Evolutionary conservation across 2,797 vertebrate genomes (phyloP).

Genomic region (Hyperoplus immaculatus): DNA sequence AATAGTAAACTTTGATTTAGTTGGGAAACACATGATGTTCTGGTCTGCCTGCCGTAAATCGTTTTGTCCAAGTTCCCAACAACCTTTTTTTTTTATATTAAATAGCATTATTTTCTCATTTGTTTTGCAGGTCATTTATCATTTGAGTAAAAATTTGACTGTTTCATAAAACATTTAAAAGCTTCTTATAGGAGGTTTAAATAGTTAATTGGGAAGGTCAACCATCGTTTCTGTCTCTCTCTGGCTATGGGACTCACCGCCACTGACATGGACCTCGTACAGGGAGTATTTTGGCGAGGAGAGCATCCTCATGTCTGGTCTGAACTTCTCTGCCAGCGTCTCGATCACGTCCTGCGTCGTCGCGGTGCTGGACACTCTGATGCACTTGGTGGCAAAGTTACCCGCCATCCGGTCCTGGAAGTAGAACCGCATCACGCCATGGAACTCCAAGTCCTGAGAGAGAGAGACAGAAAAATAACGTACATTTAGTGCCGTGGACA

Average conservation of each 20-base stretch:
- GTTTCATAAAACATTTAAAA: too few relatives aligned
- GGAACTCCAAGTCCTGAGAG: conserved; percentile 96
- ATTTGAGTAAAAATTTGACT: too few relatives aligned
- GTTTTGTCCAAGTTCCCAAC: too few relatives aligned
- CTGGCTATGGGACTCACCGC: conserved; percentile 87
- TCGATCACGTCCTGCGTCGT: conserved; percentile 99
- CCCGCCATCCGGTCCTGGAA: conserved; percentile 99
- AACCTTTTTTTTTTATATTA: too few relatives aligned
- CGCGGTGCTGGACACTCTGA: conserved; percentile 97
- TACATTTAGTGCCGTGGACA: too few relatives aligned
- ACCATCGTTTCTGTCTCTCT: not conserved
- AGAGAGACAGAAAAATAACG: not conserved
- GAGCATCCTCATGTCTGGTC: conserved; percentile 99
- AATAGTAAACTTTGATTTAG: too few relatives aligned
- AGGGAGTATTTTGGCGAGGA: conserved; percentile 97
- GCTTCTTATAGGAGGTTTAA: too few relatives aligned
- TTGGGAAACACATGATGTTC: too few relatives aligned
- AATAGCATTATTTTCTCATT: too few relatives aligned
- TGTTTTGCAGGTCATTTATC: too few relatives aligned
- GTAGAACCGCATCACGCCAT: conserved; percentile 99
- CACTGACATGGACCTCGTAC: conserved; percentile 98
- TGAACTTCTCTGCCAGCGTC: conserved; percentile 97
- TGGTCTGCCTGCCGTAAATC: too few relatives aligned
- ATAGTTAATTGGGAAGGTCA: too few relatives aligned
- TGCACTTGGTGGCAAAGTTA: conserved; percentile 99